Percentiles rank a stretch among this genome's conserved stretches.
Conservation (phyloP, 2,888 invertebrate species). For the Drosophila ustulata region DNA sequence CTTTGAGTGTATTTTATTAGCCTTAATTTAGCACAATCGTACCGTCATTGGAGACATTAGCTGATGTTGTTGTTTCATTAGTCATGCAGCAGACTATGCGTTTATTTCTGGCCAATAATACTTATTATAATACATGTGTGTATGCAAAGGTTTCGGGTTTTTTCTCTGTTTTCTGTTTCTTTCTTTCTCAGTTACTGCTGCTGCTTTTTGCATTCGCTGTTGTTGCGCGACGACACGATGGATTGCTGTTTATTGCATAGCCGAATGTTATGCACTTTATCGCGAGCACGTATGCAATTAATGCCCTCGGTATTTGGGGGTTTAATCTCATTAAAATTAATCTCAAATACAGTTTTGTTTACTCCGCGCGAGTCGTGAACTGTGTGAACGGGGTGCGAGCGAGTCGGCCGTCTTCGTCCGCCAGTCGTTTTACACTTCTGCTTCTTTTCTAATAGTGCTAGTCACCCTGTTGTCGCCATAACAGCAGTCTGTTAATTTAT, state of each 20-base stretch:
- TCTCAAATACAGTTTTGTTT: slow-evolving; percentile 57
- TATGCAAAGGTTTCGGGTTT: slow-evolving; percentile 44
- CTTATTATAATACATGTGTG: slow-evolving; percentile 15
- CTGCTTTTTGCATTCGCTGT: slow-evolving; percentile 42
- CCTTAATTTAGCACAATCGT: slow-evolving; percentile 39
- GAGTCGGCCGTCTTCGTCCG: slow-evolving; percentile 48
- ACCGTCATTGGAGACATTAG: slow-evolving; percentile 17
- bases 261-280: slow-evolving; percentile 42
- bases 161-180: slow-evolving; percentile 22
- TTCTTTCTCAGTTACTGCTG: slow-evolving; percentile 27
- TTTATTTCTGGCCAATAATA: slow-evolving; percentile 48
- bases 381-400: slow-evolving; percentile 29
- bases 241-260: slow-evolving; percentile 36
- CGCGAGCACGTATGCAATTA: slow-evolving; percentile 34
- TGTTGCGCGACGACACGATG: slow-evolving; percentile 41
- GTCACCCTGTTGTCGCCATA: slow-evolving; percentile 51
- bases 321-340: slow-evolving; percentile 64
- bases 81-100: slow-evolving; percentile 62
- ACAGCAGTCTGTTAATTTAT: slow-evolving; percentile 24
- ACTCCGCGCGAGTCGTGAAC: slow-evolving; percentile 51
- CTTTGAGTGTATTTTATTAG: slow-evolving; percentile 47
- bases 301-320: slow-evolving; percentile 36
- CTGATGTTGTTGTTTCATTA: slow-evolving; percentile 54
- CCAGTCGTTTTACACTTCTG: slow-evolving; percentile 45
- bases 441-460: slow-evolving; percentile 26